These are phyloP conservation scores for Austrofundulus limnaeus DNA, from an alignment of 2,113 vertebrate genomes.

Conservation along the genomic window DNA sequence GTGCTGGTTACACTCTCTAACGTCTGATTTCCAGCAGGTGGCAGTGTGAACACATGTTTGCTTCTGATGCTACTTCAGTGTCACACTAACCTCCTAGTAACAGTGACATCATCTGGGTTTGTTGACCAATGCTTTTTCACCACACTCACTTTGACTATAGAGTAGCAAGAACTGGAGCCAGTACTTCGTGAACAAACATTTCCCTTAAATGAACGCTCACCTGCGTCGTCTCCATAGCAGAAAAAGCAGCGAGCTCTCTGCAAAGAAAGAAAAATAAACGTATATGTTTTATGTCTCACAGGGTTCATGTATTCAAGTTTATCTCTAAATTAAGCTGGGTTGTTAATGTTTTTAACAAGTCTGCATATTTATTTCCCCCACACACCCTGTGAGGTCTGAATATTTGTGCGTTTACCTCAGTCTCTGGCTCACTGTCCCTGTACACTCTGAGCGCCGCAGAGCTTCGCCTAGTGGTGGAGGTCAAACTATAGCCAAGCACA, in stretches of 20 bases:
- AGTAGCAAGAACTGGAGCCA: slow-evolving; percentile 48
- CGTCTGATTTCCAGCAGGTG: slow-evolving; percentile 59
- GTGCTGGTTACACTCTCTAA: not conserved
- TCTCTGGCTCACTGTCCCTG: slow-evolving; percentile 83
- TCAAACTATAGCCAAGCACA: slow-evolving; percentile 79
- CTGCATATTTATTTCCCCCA: slow-evolving; percentile 16
- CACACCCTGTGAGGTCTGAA: slow-evolving; percentile 12
- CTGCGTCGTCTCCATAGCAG: slow-evolving; percentile 85
- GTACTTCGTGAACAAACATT: not conserved
- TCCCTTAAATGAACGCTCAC: slow-evolving; percentile 70
- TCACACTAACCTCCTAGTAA: slow-evolving; percentile 71
- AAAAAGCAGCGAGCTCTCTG: slow-evolving; percentile 96
- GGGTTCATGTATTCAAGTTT: not conserved
- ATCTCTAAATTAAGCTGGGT: not conserved
- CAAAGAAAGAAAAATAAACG: slow-evolving; percentile 26
- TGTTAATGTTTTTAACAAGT: not conserved
- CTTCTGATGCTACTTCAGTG: slow-evolving; percentile 29
- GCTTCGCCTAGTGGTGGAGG: slow-evolving; percentile 92
- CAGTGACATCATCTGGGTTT: slow-evolving; percentile 77
- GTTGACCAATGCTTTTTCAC: slow-evolving; percentile 74
- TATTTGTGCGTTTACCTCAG: slow-evolving; percentile 80
- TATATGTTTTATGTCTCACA: not conserved
- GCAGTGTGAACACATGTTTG: slow-evolving; percentile 37
- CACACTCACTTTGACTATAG: slow-evolving; percentile 40
- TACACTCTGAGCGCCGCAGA: slow-evolving; percentile 88